Percentiles rank a stretch among this genome's conserved stretches.
These are phyloP conservation scores for Chaetodon trifasciatus DNA, from an alignment of 2,797 vertebrate genomes.

Conservation along the genomic window DNA sequence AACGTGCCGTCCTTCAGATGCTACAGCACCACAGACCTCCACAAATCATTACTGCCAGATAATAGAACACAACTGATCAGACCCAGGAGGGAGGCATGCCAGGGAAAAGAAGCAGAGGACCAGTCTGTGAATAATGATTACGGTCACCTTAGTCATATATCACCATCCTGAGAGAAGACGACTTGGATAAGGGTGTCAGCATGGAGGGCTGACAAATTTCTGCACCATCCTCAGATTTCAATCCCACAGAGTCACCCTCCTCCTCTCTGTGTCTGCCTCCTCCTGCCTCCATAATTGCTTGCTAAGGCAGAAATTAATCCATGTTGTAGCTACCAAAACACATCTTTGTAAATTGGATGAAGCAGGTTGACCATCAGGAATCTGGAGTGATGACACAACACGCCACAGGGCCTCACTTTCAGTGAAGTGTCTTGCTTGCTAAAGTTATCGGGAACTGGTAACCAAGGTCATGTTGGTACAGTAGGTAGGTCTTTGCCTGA, in stretches of 20 bases:
- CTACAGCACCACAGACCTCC: constrained; percentile 56
- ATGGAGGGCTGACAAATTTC: constrained; percentile 72
- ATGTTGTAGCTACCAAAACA: constrained; percentile 48
- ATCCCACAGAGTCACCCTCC: constrained; percentile 28
- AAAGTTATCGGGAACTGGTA: constrained; percentile 20
- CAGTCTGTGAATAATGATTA: constrained; percentile 75
- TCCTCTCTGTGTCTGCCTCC: not conserved
- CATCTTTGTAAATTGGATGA: constrained; percentile 46
- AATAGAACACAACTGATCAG: constrained; percentile 73
- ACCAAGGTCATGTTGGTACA: constrained; percentile 63
- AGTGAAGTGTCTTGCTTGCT: not conserved
- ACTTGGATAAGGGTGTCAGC: constrained; percentile 74
- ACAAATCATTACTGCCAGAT: constrained; percentile 72
- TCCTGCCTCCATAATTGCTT: constrained; percentile 46
- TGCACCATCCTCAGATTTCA: constrained; percentile 64
- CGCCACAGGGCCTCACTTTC: not conserved
- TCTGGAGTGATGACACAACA: constrained; percentile 55
- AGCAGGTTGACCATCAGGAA: constrained; percentile 43
- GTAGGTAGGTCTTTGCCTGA: constrained; percentile 41
- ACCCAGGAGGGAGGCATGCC: constrained; percentile 58
- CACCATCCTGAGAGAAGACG: constrained; percentile 69
- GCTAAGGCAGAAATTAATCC: constrained; percentile 65
- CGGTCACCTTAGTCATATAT: constrained; percentile 82
- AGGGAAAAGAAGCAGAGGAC: constrained; percentile 41
- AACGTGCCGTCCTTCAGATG: constrained; percentile 68